Percentiles rank a stretch among this genome's conserved stretches.
Conservation (phyloP, 2,888 invertebrate genomes). For the Meiosimyza decipiens region DNA sequence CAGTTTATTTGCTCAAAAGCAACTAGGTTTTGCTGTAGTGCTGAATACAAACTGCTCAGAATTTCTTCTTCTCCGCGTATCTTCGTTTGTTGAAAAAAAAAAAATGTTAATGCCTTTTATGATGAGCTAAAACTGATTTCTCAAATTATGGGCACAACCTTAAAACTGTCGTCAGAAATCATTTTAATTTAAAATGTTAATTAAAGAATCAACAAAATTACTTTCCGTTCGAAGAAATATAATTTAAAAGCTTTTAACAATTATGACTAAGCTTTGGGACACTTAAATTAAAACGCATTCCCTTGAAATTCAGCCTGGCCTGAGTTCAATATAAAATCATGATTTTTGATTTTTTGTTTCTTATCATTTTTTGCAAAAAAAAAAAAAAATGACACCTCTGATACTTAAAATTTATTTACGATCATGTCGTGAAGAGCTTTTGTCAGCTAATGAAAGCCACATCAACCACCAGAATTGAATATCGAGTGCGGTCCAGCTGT, state of each 20-base stretch:
- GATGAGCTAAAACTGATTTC: too few relatives aligned
- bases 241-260: slow-evolving; percentile 6
- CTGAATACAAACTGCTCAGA: too few relatives aligned
- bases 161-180: too few relatives aligned
- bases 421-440: slow-evolving; percentile 14
- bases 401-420: slow-evolving; percentile 32
- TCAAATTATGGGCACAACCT: too few relatives aligned
- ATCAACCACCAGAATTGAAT: neutral
- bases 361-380: slow-evolving; percentile 31
- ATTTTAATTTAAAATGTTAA: too few relatives aligned
- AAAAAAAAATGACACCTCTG: slow-evolving; percentile 30
- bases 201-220: neutral
- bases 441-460: slow-evolving; percentile 15
- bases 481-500: slow-evolving; percentile 1
- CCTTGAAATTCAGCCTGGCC: neutral
- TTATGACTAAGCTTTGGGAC: neutral
- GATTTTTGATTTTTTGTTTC: neutral
- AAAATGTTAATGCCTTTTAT: too few relatives aligned
- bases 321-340: neutral
- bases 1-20: too few relatives aligned
- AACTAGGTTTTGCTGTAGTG: too few relatives aligned
- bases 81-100: too few relatives aligned
- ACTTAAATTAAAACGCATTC: neutral
- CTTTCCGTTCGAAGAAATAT: neutral
- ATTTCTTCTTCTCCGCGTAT: too few relatives aligned